Evolutionary conservation across 2,113 vertebrate genomes (phyloP), one percentile per base, ranked within the genome.

Genomic region (Tauraco erythrolophus): DNA sequence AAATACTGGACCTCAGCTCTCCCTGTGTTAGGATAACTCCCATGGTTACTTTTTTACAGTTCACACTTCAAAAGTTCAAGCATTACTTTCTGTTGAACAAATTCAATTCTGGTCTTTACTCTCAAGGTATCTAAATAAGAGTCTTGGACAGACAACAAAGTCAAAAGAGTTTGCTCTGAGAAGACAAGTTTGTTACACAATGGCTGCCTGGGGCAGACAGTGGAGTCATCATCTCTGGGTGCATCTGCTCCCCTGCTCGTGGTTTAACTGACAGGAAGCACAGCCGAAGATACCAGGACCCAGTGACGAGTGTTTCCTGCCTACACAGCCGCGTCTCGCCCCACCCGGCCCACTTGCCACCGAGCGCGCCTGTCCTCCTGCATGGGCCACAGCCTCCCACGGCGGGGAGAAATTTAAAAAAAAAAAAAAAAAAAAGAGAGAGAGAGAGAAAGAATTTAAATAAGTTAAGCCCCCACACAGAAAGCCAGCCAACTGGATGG

Each of bases 251-350:
- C 93, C 68, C 96, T 68, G 96, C 89, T 96, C 60, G 98, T 97
- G 98, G 98, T 98, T 98, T 98, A 98, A 98, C 98, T 96, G 98
- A 98, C 98, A 98, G 98, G 98, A 98, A 98, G 96, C 98, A n/a
- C 71, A 94, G 96, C 64, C 35, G 0, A 50, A 97, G 98, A 98
- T 93, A 97, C 10, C 23, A 66, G 79, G 91, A 58, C 96, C 58
- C 97, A 95, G 94, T 4, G 64, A 89, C 81, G 45, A 96, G 91
- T 43, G 90, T 41, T 98, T 98, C 98, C 98, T 98, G 98, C 92
- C 96, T 37, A 62, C 94, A 68, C 57, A 31, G 90, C 90, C 96
- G 35, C 1, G 21, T 53, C 75, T 53, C 10, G 19, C 56, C n/a
- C 43, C 41, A 43, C 41, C 22, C 33, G 1, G 0, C 22, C 31